These are phyloP conservation scores for Platynereis dumerilii DNA, from an alignment of 2,888 invertebrate species.

Conservation along the genomic window DNA sequence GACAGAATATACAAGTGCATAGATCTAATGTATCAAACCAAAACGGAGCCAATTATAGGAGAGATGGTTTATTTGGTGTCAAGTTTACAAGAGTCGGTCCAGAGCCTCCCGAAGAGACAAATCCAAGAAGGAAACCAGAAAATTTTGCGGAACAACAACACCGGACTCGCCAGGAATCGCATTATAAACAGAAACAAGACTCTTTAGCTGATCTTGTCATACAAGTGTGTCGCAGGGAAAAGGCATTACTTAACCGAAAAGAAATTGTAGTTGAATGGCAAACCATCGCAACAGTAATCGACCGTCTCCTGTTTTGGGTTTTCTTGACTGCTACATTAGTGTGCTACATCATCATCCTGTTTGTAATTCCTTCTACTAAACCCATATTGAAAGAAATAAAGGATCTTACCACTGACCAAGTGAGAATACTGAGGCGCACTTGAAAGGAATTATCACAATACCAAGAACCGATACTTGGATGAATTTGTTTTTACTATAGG, in stretches of 20 bases:
- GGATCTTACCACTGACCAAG: neutral
- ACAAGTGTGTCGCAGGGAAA: conserved; percentile 24
- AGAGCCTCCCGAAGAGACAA: neutral
- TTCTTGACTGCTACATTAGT: conserved; percentile 54
- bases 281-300: conserved; percentile 55
- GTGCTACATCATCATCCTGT: conserved; percentile 54
- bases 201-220: conserved; percentile 12
- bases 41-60: neutral
- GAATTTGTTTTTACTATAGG: no score
- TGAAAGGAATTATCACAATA: no score
- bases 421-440: no score
- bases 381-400: conserved; percentile 8
- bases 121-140: neutral
- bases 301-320: conserved; percentile 56
- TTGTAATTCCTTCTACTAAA: conserved; percentile 47
- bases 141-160: neutral
- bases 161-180: neutral
- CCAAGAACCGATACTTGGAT: no score
- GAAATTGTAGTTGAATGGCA: conserved; percentile 59
- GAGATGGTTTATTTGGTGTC: no score
- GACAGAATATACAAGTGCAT: no score
- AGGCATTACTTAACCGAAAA: conserved; percentile 37
- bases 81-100: neutral
- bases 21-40: neutral
- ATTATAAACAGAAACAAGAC: conserved; percentile 13